Evolutionary conservation across 2,113 vertebrate genomes (phyloP), one percentile per base, ranked within the genome.

Genomic region (Clupea harengus): DNA sequence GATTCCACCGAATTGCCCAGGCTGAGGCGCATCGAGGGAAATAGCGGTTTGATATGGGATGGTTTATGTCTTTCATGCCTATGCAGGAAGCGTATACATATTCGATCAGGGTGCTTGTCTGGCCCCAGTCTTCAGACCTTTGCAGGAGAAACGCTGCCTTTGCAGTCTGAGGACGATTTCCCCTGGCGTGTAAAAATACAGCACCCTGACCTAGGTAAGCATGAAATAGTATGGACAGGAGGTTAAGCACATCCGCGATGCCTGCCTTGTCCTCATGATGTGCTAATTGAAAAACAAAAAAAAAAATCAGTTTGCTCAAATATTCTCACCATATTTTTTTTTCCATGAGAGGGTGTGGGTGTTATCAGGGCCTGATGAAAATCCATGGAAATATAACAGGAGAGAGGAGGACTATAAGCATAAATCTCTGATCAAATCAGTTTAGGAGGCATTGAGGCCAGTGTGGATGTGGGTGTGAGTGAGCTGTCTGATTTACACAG

Each of bases 1-100:
- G 83, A n/a, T 52, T 88, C 90, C 87, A 86, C 88, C 87, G 28
- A 78, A 78, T 78, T 32, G 52, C 89, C 84, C 84, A 87, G 87
- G 88, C 83, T 87, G 90, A 85, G 5, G 54, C 9, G 81, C 87
- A 83, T 91, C 87, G 86, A 81, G 80, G 32, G 91, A 90, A 91
- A 91, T 72, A 57, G 86, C 64, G 46, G 85, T 18, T 11, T 9
- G 4, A 17, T n/a, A 90, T 85, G 88, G 57, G 89, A 49, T 83
- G 81, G 81, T 85, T 25, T 54, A 52, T 86, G 88, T 45, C 87
- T 91, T 81, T 83, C 39, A 39, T 49, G 86, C 22, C 25, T 85
- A 86, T 10, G 32, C 87, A 49, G 46, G 5, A 82, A 5, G 18
- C 18, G 18, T 54, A 54, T 13, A 54, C 52, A 54, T 20, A 54